Evolutionary conservation across 2,888 invertebrate genomes (phyloP), one percentile per base, ranked within the genome.

Genomic region (Lasioglossum lativentre): DNA sequence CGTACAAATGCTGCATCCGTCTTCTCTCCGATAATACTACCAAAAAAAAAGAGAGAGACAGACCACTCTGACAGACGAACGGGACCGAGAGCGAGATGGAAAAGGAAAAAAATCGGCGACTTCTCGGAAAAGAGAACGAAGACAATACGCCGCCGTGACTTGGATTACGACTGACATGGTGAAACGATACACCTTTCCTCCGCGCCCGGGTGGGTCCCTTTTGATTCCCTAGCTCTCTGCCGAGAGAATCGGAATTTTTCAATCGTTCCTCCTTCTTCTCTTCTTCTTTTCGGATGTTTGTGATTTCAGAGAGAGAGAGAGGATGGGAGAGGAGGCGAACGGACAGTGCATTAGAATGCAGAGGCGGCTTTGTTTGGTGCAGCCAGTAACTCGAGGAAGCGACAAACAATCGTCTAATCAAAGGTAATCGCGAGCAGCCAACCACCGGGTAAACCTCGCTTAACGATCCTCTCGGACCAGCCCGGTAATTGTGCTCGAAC

Each of bases 1-100:
- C 63, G 71, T 78, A 87, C 70, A 85, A 87, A 82, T 59, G 76
- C 73, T 19, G 70, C 47, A 70, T 45, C 76, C 70, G 30, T 70
- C 68, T 42, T 40, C 59, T n/a, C 5, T 19, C 76, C 19, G 56
- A n/a, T 75, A 68, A 74, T 78, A 70, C 59, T 40, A 63, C 79
- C 80, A 83, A 83, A 80, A 80, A n/a, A 27, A 27, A 10, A 59
- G 16, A 63, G 30, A 6, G 16, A 30, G 27, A 30, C 2, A 30
- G 30, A 14, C n/a, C n/a, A n/a, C n/a, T n/a, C 14, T 12, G 59
- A 27, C 27, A 27, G 27, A 14, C 30, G 30, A 4, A 63, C 27
- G 14, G n/a, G n/a, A n/a, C n/a, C n/a, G n/a, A n/a, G n/a, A n/a
- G n/a, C n/a, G n/a, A n/a, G n/a, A n/a, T n/a, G n/a, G 19, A 34